Evolutionary conservation across 1,140 invertebrate species (phyloP), one percentile per base, ranked within the genome.

Genomic region (Belonocnema kinseyi): DNA sequence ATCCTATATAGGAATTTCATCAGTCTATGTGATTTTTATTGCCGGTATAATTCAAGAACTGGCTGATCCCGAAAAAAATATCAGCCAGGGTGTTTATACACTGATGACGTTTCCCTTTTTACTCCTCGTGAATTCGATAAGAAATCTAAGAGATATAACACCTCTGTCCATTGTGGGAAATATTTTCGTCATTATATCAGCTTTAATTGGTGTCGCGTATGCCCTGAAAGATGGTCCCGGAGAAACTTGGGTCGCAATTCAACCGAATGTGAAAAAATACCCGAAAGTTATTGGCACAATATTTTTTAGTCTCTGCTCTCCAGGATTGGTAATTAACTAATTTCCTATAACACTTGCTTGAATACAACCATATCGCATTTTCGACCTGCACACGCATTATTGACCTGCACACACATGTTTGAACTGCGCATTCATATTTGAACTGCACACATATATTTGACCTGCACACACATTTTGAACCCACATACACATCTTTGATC

Each of bases 1-100:
- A 4, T 84, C 85, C 51, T 88, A 86, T 66, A 80, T 85, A 6
- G 87, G 85, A 0, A 81, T 88, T 21, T 84, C 85, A 11, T 73
- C 87, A 5, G 82, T 87, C 33, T 88, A 86, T 73, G 77, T 87
- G 4, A 78, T 87, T 1, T 88, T 86, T 26, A 74, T 88, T 40
- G 50, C 81, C 11, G 84, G 80, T 8, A 77, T 76, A 11, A 54
- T 88, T 12, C 84, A 87, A 56, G 81, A 86, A 73, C 79, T 66
- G 11, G 2, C 84, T 0, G 81, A 85, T 10, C 61, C 52, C 3
- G 74, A 82, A 4, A 80, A 77, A 53, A 19, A 51, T 3, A 77
- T 85, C 16, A 33, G 75, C 53, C 81, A 82, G n/a, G 61, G 72
- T n/a, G 82, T 83, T 46, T 85, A 86, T 19, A 72, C 75, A 1